phyloP scores from a whole-genome alignment of 1,140 invertebrate genomes.

The Ptiloglossa arizonensis region DNA sequence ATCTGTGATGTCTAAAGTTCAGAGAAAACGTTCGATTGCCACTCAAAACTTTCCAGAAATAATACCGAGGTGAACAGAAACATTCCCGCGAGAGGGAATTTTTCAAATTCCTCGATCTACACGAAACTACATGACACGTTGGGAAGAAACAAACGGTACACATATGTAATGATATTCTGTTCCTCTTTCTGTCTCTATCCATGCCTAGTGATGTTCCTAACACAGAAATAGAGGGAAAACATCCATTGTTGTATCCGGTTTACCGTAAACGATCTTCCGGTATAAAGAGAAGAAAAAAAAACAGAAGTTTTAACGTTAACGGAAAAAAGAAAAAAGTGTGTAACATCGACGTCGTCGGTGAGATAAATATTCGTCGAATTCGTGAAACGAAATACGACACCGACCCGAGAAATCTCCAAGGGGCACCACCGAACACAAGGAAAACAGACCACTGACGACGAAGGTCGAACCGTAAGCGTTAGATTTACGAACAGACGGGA shows the following conservation, averaged over 20 bases:
- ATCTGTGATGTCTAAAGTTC: constrained; percentile 14
- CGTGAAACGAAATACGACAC: background rate
- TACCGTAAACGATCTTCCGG: no score
- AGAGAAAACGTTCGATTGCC: background rate
- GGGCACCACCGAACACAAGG: background rate
- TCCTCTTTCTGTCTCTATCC: background rate
- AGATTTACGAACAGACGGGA: background rate
- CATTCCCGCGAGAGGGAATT: background rate
- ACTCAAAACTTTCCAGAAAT: background rate
- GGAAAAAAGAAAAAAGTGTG: no score
- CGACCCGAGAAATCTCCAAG: background rate
- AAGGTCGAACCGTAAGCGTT: background rate
- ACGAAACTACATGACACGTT: background rate
- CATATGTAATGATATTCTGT: background rate
- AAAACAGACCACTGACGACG: background rate
- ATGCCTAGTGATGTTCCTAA: background rate
- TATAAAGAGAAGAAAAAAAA: no score
- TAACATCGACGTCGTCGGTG: no score
- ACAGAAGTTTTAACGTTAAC: no score
- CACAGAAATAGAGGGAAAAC: background rate
- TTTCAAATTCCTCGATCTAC: background rate
- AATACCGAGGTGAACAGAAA: background rate
- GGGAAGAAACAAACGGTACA: background rate
- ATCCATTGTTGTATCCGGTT: no score
- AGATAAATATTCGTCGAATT: background rate